phyloP scores from a whole-genome alignment of 2,888 invertebrate genomes.

The Pterobdella sp. region DNA sequence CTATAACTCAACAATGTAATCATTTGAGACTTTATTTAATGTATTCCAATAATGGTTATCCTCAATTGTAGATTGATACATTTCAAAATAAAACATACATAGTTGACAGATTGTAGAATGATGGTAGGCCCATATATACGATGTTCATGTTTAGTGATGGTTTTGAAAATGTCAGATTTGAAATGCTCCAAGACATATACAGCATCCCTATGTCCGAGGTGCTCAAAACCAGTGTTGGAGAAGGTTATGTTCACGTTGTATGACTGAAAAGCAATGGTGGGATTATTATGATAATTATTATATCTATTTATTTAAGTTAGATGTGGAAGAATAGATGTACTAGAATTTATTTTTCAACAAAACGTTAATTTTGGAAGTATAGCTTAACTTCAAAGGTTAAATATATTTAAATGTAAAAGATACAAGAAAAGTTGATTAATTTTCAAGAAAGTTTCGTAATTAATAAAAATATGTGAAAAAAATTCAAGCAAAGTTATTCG shows the following conservation, averaged over 20 bases:
- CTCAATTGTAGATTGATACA: neutral
- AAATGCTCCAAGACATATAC: conserved; percentile 69
- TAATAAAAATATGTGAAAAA: neutral
- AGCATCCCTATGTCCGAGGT: conserved; percentile 52
- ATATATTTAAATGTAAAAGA: neutral
- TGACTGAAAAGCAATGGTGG: conserved; percentile 5
- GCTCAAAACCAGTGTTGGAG: conserved; percentile 46
- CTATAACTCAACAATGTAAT: too few relatives aligned
- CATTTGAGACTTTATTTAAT: too few relatives aligned
- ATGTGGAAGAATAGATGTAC: neutral
- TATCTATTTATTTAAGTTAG: too few relatives aligned
- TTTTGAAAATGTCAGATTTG: conserved; percentile 64
- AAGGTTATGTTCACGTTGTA: conserved; percentile 32
- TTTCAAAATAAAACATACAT: conserved; percentile 3
- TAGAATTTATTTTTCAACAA: neutral
- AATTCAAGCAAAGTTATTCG: too few relatives aligned
- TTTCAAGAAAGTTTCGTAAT: neutral
- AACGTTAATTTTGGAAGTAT: conserved; percentile 7
- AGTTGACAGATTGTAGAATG: conserved; percentile 40
- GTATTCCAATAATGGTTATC: neutral
- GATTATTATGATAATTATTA: too few relatives aligned
- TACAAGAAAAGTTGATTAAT: neutral
- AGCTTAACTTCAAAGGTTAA: neutral
- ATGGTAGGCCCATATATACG: conserved; percentile 50
- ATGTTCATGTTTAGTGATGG: conserved; percentile 54